Percentiles rank a stretch among this genome's conserved stretches.
phyloP scores from a whole-genome alignment of 23 tunicate genomes.

The Ciona savignyi region DNA sequence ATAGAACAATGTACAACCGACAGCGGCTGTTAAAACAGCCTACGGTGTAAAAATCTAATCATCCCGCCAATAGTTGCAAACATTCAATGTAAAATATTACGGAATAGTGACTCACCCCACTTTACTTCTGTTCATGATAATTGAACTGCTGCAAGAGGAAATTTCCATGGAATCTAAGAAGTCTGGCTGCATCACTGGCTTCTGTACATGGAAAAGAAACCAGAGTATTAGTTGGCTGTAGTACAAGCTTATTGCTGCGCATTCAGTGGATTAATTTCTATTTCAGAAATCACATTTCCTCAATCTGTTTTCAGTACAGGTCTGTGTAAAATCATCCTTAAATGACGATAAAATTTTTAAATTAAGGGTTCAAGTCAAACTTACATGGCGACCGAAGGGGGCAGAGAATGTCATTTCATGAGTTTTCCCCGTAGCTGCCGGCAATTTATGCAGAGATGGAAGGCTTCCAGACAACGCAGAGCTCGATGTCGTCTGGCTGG shows the following conservation, averaged over 20 bases:
- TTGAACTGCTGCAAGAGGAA: neutral
- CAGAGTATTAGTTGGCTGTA: neutral
- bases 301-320: conserved; percentile 8
- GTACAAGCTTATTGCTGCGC: neutral
- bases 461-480: neutral
- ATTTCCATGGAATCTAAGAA: neutral
- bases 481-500: neutral
- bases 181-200: conserved; percentile 5
- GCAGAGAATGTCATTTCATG: neutral
- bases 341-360: no score
- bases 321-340: conserved; percentile 12
- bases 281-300: neutral
- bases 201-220: neutral
- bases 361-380: neutral
- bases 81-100: neutral
- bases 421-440: neutral
- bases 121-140: neutral
- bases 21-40: neutral
- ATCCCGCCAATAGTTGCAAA: conserved; percentile 12
- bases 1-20: conserved; percentile 19
- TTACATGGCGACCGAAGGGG: neutral
- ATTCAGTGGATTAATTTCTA: neutral
- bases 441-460: neutral
- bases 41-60: conserved; percentile 10
- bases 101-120: conserved; percentile 61